These are phyloP conservation scores for Erebia ligea DNA, from an alignment of 2,888 invertebrate genomes.

Conservation along the genomic window DNA sequence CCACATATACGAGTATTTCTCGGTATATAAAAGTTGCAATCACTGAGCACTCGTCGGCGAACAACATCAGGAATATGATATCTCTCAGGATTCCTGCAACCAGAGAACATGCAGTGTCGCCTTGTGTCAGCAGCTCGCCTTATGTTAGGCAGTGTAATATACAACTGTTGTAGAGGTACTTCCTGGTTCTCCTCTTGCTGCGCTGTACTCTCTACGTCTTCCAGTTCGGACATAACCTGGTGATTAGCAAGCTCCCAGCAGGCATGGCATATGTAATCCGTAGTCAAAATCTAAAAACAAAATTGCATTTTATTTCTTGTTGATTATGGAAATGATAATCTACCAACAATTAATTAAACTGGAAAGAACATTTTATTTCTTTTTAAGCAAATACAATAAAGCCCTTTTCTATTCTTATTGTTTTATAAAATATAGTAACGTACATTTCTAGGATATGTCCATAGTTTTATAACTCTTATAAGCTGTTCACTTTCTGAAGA, in stretches of 20 bases:
- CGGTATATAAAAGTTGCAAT: neutral
- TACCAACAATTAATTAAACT: neutral
- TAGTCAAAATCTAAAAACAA: too few relatives aligned
- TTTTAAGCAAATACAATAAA: too few relatives aligned
- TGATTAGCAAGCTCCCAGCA: constrained; percentile 1
- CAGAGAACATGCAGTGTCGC: neutral
- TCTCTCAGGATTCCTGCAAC: constrained; percentile 4
- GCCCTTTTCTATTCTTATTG: too few relatives aligned
- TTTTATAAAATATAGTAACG: neutral
- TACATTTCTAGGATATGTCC: constrained; percentile 2
- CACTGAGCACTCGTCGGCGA: neutral
- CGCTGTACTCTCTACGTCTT: neutral
- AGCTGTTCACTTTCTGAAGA: too few relatives aligned
- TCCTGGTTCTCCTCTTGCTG: neutral
- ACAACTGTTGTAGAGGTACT: neutral
- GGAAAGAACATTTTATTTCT: too few relatives aligned
- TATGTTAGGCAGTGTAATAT: neutral
- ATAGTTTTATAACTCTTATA: too few relatives aligned
- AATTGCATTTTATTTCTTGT: too few relatives aligned
- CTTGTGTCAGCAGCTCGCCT: constrained; percentile 1
- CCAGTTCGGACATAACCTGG: neutral
- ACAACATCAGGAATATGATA: neutral
- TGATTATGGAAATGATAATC: neutral
- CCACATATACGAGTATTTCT: neutral
- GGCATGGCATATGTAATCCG: constrained; percentile 2